phyloP scores from a whole-genome alignment of 2,888 invertebrate species.

The Apodemia zela region DNA sequence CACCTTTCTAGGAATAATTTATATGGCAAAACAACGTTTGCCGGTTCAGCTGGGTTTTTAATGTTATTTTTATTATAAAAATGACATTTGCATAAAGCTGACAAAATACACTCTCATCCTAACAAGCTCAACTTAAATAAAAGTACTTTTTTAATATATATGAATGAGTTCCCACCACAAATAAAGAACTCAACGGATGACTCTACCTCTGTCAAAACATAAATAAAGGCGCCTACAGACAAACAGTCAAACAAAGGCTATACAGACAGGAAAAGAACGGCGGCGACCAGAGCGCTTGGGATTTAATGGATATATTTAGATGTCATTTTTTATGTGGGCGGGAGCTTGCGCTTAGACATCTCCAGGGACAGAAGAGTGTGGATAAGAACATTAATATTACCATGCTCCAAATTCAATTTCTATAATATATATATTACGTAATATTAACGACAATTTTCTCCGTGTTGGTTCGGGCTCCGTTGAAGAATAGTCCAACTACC shows the following conservation, averaged over 20 bases:
- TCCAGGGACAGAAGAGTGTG: conserved; percentile 51
- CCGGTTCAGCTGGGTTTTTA: no score
- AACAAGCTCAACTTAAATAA: no score
- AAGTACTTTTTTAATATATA: no score
- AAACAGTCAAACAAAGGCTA: conserved; percentile 62
- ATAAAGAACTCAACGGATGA: background rate
- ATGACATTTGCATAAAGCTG: no score
- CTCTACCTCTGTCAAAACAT: conserved; percentile 60
- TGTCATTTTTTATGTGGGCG: conserved; percentile 81
- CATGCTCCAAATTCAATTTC: background rate
- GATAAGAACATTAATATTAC: conserved; percentile 38
- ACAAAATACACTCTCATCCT: no score
- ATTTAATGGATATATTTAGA: conserved; percentile 80
- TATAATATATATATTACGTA: no score
- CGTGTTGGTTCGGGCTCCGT: no score
- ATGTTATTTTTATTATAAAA: no score
- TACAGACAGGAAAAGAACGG: conserved; percentile 66
- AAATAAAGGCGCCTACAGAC: conserved; percentile 69
- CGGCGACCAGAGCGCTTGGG: conserved; percentile 34
- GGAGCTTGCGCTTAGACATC: conserved; percentile 64
- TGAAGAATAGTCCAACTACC: no score
- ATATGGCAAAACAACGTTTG: no score
- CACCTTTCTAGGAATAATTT: no score
- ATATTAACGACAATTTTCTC: no score
- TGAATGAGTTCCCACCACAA: background rate